Percentiles rank a stretch among this genome's conserved stretches.
Conservation (phyloP, 2,888 invertebrate genomes). For the Marronus borbonicus region DNA sequence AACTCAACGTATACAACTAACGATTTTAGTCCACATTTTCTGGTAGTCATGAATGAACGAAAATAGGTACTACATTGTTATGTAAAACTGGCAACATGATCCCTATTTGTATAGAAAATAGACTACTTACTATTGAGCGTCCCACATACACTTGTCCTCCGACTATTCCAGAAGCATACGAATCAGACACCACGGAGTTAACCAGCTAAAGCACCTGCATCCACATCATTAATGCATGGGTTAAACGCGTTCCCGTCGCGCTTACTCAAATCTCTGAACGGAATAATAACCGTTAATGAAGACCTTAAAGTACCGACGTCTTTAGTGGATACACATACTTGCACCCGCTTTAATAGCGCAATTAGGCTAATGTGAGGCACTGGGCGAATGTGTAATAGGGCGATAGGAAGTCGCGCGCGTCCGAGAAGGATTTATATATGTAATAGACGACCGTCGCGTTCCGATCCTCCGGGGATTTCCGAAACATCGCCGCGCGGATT, state of each 20-base stretch:
- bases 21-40: no score
- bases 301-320: constrained; percentile 29
- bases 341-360: constrained; percentile 11
- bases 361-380: constrained; percentile 28
- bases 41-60: no score
- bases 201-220: constrained; percentile 6
- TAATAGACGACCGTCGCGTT: not conserved
- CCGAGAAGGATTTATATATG: not conserved
- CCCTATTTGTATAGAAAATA: no score
- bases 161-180: no score
- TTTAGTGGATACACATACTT: constrained; percentile 6
- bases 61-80: no score
- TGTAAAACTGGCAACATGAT: no score
- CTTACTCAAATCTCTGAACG: constrained; percentile 32
- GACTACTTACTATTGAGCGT: no score
- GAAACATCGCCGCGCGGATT: not conserved
- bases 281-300: constrained; percentile 42
- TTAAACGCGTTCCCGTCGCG: constrained; percentile 8
- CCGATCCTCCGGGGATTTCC: not conserved
- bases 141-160: no score
- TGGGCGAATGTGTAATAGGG: constrained; percentile 9
- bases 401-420: no score
- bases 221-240: constrained; percentile 16
- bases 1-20: no score
- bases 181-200: no score